A percentile compares a stretch with the other conserved stretches of the same genome.
Conservation (phyloP, 1,140 invertebrate species). For the Aphelenchoides besseyi region DNA sequence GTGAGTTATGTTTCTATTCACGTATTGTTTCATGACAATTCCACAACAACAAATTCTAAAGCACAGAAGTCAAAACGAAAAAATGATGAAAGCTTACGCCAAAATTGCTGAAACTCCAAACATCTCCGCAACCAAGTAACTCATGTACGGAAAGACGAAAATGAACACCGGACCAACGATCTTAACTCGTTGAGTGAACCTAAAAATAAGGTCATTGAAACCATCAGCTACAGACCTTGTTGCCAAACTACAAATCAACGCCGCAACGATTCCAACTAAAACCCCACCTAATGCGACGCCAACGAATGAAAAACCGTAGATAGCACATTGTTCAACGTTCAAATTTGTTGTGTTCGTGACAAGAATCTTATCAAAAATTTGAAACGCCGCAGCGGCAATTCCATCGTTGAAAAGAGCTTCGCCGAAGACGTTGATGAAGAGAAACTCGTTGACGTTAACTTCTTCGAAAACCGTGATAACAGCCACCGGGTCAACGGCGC, state of each 20-base stretch:
- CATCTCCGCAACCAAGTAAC: slow-evolving; percentile 44
- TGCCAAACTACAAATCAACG: slow-evolving; percentile 77
- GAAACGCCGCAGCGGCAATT: slow-evolving; percentile 84
- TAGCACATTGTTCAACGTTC: slow-evolving; percentile 69
- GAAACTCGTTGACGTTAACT: slow-evolving; percentile 84
- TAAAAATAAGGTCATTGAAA: slow-evolving; percentile 36
- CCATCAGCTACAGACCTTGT: slow-evolving; percentile 38
- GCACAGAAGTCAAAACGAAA: background rate
- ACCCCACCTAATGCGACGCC: slow-evolving; percentile 88
- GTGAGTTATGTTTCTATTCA: slow-evolving; percentile 93
- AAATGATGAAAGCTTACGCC: slow-evolving; percentile 41
- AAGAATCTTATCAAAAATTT: slow-evolving; percentile 86
- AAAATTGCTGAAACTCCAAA: slow-evolving; percentile 57
- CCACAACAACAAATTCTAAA: slow-evolving; percentile 83
- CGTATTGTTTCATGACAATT: slow-evolving; percentile 97
- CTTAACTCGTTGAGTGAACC: slow-evolving; percentile 40
- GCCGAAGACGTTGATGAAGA: slow-evolving; percentile 97
- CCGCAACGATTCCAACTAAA: slow-evolving; percentile 88
- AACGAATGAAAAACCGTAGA: slow-evolving; percentile 83
- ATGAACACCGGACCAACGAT: slow-evolving; percentile 50
- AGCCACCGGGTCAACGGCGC: slow-evolving; percentile 95
- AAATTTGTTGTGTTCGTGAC: slow-evolving; percentile 52
- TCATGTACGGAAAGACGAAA: slow-evolving; percentile 27
- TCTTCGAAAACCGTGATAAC: slow-evolving; percentile 70
- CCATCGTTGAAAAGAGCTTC: slow-evolving; percentile 95